Evolutionary conservation across 2,797 vertebrate genomes (phyloP).

Genomic region (Hozukius guyotensis): DNA sequence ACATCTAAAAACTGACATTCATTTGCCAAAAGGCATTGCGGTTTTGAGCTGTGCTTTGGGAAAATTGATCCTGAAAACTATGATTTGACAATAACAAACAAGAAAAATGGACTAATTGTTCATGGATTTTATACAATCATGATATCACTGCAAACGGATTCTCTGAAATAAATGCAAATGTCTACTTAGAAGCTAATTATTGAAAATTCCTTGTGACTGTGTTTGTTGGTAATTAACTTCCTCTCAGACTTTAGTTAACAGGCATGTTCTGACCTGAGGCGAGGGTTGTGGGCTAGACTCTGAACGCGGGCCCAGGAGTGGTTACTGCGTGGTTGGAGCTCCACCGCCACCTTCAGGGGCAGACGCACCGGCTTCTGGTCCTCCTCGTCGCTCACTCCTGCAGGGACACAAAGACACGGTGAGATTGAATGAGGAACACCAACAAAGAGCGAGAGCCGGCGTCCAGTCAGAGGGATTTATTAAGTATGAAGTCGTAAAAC

Average conservation of each 20-base stretch:
- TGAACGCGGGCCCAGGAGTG: slow-evolving; percentile 96
- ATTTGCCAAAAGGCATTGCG: not conserved
- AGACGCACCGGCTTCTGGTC: slow-evolving; percentile 98
- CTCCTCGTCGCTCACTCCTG: slow-evolving; percentile 97
- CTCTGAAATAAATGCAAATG: not conserved
- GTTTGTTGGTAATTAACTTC: not conserved
- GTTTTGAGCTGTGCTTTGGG: not conserved
- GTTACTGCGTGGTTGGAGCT: slow-evolving; percentile 95
- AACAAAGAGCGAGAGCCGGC: not conserved
- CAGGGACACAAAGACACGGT: not conserved
- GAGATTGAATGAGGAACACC: not conserved
- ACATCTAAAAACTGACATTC: not conserved
- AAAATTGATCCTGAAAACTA: not conserved
- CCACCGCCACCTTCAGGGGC: slow-evolving; percentile 94
- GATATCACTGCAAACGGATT: not conserved
- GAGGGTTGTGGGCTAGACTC: slow-evolving; percentile 97
- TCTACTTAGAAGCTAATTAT: not conserved
- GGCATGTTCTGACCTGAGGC: slow-evolving; percentile 88
- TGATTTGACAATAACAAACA: not conserved
- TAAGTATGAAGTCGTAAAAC: not conserved
- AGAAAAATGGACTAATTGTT: not conserved
- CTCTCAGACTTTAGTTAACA: not conserved
- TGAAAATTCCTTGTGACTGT: not conserved
- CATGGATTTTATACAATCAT: not conserved
- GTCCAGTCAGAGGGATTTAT: not conserved